Evolutionary conservation across 2,797 vertebrate species (phyloP), one percentile per base, ranked within the genome.

Genomic region (Acanthornis magna): DNA sequence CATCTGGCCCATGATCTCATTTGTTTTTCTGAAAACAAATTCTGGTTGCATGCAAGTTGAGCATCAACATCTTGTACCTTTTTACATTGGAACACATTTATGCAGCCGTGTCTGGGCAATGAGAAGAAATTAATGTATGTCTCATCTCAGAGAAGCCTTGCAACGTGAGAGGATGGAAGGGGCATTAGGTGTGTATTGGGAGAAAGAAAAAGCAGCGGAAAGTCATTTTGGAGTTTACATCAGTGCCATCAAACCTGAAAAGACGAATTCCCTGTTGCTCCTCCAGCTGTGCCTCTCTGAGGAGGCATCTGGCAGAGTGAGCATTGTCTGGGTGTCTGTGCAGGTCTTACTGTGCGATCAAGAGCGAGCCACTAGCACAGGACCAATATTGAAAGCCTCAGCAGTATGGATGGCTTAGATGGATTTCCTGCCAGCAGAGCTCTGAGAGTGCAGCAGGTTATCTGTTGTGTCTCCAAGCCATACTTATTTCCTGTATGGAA

Each of bases 261-360:
- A 47, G 70, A 45, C 7, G 19, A 65, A 17, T 57, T 13, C 15
- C 30, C 68, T 60, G 1, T 3, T 22, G 20, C 5, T 67, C 5
- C 27, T 61, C 4, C 4, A 27, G 11, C 43, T 58, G 30, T 38
- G 36, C 16, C 13, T 22, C 25, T 76, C 42, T 50, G 34, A 18
- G 38, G 81, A 61, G 34, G 13, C 23, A 10, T 38, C 38, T 54
- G 68, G 36, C 45, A 20, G 66, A n/a, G 27, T 5, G 8, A 16
- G 63, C 47, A 29, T 6, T 0, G 0, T 32, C 42, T 36, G 42
- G 40, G 23, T 5, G 9, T 45, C 34, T 30, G n/a, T 34, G 48
- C 63, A 22, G 48, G 29, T 10, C 51, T 51, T 18, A 0, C 40
- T 29, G 27, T 43, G 72, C 2, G 1, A 3, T 5, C 0, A 0